phyloP scores from a whole-genome alignment of 1,140 invertebrate genomes.

The Bombyx mandarina region DNA sequence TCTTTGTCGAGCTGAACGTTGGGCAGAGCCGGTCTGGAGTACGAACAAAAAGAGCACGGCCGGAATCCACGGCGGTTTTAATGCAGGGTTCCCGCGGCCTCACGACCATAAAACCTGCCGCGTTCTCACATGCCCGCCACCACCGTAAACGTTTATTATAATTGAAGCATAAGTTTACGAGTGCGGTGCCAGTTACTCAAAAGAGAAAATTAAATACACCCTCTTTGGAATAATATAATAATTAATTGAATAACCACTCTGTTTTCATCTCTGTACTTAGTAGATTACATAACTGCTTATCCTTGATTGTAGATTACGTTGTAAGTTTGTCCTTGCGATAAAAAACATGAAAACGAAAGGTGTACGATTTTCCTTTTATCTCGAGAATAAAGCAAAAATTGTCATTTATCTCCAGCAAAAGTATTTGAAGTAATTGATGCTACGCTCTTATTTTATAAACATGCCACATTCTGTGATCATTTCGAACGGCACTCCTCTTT shows the following conservation, averaged over 20 bases:
- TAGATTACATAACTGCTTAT: neutral
- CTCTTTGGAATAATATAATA: slow-evolving; percentile 2
- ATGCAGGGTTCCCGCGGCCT: slow-evolving; percentile 32
- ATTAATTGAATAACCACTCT: neutral
- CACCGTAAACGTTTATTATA: slow-evolving; percentile 56
- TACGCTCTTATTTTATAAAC: no score
- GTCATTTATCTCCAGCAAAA: no score
- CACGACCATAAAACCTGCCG: slow-evolving; percentile 46
- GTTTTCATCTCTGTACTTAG: neutral
- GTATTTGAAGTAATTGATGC: no score
- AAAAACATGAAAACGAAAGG: no score
- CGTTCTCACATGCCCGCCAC: slow-evolving; percentile 44
- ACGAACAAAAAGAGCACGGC: slow-evolving; percentile 43
- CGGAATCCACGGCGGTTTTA: slow-evolving; percentile 39
- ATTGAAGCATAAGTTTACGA: slow-evolving; percentile 59
- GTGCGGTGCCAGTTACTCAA: slow-evolving; percentile 32
- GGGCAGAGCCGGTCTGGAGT: neutral
- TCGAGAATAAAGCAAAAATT: no score
- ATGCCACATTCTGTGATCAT: no score
- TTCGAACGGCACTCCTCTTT: no score
- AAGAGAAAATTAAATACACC: slow-evolving; percentile 39
- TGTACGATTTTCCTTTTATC: no score
- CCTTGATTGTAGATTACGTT: neutral
- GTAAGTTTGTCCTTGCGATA: no score
- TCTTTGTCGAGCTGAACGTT: no score